Conservation (phyloP, 1,140 invertebrate species). For the Ephestia elutella region DNA sequence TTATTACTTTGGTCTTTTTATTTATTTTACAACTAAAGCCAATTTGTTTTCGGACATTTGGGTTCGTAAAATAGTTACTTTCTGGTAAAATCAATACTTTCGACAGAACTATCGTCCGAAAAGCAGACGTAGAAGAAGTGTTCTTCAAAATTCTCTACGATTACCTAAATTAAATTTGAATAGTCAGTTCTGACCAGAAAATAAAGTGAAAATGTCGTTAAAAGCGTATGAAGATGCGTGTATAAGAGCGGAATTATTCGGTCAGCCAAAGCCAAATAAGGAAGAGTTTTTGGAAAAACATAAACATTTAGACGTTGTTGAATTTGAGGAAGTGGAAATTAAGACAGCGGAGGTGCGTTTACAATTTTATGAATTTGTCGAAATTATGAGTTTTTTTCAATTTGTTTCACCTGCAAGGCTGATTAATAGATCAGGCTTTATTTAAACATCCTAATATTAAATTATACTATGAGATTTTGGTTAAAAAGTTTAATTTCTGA, state of each 20-base stretch:
- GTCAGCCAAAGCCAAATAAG: conserved; percentile 78
- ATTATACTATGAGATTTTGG: no score
- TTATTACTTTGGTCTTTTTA: no score
- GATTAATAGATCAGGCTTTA: no score
- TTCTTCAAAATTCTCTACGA: background rate
- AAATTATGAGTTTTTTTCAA: no score
- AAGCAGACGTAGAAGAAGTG: background rate
- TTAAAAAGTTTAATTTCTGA: no score
- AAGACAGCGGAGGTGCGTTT: conserved; percentile 67
- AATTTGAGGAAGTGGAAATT: conserved; percentile 70
- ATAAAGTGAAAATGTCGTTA: conserved; percentile 64
- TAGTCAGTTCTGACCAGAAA: background rate
- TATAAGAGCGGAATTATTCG: conserved; percentile 82
- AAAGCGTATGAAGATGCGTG: conserved; percentile 82
- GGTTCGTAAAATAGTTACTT: no score
- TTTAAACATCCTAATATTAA: no score
- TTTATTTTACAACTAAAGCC: no score
- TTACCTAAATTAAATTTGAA: background rate
- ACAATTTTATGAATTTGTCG: no score
- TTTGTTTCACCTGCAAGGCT: no score
- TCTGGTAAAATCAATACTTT: conserved; percentile 6
- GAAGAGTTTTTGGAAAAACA: conserved; percentile 78
- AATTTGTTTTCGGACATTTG: no score
- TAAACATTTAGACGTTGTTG: conserved; percentile 62
- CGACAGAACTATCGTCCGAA: background rate